phyloP scores from a whole-genome alignment of 1,140 invertebrate species.

The Stegodyphus mimosarum region DNA sequence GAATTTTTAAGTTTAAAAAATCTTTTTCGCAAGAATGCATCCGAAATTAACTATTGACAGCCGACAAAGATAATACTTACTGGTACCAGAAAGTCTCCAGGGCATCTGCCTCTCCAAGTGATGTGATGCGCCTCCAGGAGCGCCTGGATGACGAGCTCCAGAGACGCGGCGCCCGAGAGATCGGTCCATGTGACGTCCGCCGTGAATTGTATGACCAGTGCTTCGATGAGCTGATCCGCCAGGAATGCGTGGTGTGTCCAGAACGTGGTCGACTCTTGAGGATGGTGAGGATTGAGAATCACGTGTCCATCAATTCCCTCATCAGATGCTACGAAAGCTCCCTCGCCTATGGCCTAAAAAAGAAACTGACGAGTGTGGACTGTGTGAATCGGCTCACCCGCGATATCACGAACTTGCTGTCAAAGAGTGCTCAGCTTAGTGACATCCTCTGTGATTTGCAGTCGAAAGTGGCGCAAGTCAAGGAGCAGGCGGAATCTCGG shows the following conservation, averaged over 20 bases:
- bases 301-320: slow-evolving; percentile 95
- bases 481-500: not conserved
- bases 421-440: not conserved
- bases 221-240: slow-evolving; percentile 93
- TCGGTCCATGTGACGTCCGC: slow-evolving; percentile 94
- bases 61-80: not conserved
- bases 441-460: not conserved
- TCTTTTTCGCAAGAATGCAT: no score
- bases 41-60: no score
- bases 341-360: slow-evolving; percentile 96
- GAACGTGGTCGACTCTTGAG: slow-evolving; percentile 92
- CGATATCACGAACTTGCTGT: not conserved
- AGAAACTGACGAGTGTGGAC: slow-evolving; percentile 75
- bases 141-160: slow-evolving; percentile 91
- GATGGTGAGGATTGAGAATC: slow-evolving; percentile 92
- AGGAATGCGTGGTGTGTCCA: slow-evolving; percentile 97
- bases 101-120: slow-evolving; percentile 91
- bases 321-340: slow-evolving; percentile 95
- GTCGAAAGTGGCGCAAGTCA: not conserved
- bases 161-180: slow-evolving; percentile 91
- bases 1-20: no score
- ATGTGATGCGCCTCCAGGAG: slow-evolving; percentile 95
- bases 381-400: not conserved
- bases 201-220: slow-evolving; percentile 95
- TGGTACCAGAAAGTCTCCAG: slow-evolving; percentile 87